Base-by-base conservation (phyloP, 2,888 invertebrate species). In the Aleiodes leptofemur region DNA sequence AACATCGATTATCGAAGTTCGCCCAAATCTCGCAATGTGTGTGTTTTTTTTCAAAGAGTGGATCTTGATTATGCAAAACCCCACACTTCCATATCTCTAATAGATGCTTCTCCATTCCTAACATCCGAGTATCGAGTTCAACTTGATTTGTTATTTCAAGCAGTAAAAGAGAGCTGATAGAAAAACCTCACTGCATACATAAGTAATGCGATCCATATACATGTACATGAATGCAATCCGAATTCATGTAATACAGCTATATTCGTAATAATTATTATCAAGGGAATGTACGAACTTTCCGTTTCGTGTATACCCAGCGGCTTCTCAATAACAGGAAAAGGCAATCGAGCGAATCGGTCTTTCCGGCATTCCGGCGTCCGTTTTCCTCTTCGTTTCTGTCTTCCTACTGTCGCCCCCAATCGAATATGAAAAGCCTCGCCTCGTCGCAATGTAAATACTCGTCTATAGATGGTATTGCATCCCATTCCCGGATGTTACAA, bases 281-380 rank as follows among this genome's bases (percentile, higher is more conserved):
- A 66, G n/a, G n/a, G 51, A 68, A 51, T 68, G 51, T 68, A 13
- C 14, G 31, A 16, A 68, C 31, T 68, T 51, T 29, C n/a, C 29
- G 48, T 64, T 69, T 69, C 50, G 50, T 57, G 66, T 57, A 76
- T 70, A 72, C 64, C 31, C 69, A 34, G 29, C 66, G 56, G 61
- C 73, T 72, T 78, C 77, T 79, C 77, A 77, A 79, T 79, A 79
- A 79, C 79, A 79, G 79, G 79, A 79, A 79, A 74, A 76, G 69
- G 76, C 73, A 73, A 53, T 74, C 77, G 73, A 74, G 77, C 75
- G 79, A 79, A 72, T 79, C 79, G 76, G 77, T 76, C 79, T 73
- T 79, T 79, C 79, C 79, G 79, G 78, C 75, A 73, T 78, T 76
- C 73, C 76, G 70, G 73, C 77, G 71, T 72, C 77, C 76, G 23